Evolutionary conservation across 2,113 vertebrate species (phyloP), one percentile per base, ranked within the genome.

Genomic region (Lota lota): DNA sequence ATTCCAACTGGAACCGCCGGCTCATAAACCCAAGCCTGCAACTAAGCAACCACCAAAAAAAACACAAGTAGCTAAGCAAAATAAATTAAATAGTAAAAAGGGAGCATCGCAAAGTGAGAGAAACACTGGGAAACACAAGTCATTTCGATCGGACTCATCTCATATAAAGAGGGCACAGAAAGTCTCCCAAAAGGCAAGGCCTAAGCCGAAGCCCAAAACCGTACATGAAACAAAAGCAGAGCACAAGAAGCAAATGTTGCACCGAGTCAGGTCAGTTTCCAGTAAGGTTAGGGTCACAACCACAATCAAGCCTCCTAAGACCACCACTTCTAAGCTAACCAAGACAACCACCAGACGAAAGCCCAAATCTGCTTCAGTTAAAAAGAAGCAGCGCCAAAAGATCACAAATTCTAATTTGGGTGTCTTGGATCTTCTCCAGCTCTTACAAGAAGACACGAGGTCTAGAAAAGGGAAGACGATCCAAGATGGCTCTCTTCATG

Each of bases 1-100:
- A 79, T 88, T 88, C 73, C 88, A 90, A 64, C 63, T 89, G 66
- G 83, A 83, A 54, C 87, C 88, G 5, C 89, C 89, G 7, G 63
- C 85, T 70, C 80, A 84, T 67, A 83, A 70, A 15, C 20, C 68
- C 19, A 77, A 68, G 12, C 60, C 61, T 24, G 5, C 58, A 19
- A 19, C 3, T 59, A 51, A 36, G 18, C 54, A 24, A 18, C 36
- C n/a, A 51, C 22, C 40, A 14, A 66, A 61, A 64, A 69, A 21
- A 50, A 59, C n/a, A 47, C 79, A 69, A 66, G 66, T 61, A 67
- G 68, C 63, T 12, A 76, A 82, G 75, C 78, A 75, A 17, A 22
- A 69, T 1, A 63, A 36, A 28, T 75, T 62, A 21, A 64, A 28
- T 58, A 78, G 63, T 4, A 65, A 65, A 69, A 80, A 69, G 18